Evolutionary conservation across 2,797 vertebrate species (phyloP), one percentile per base, ranked within the genome.

Genomic region (Sciaenops ocellatus): DNA sequence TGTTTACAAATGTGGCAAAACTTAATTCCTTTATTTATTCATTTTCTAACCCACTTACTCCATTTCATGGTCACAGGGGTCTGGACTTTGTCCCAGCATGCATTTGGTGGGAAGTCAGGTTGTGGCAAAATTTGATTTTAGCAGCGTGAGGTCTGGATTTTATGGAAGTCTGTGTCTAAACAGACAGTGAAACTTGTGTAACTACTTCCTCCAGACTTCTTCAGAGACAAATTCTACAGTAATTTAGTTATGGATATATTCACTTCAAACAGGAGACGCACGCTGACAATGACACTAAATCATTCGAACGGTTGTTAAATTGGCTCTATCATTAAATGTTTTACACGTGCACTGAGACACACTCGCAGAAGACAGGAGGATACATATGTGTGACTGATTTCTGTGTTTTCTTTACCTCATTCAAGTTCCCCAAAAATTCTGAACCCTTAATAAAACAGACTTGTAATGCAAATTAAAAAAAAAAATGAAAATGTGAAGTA

Each of bases 91-190:
- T 86, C 85, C 87, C 80, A 75, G 64, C 51, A 44, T 81, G 65
- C 67, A 67, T 55, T 76, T 70, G 66, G 73, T 59, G 24, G 69
- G 48, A 76, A 67, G 69, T 78, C 72, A 86, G 56, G 56, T 46
- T 87, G 85, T 84, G 85, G 85, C 76, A 55, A 69, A 79, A 24
- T 78, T 68, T 83, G 75, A 89, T 86, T 89, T 81, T 71, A 85
- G 61, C 71, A 76, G 69, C 38, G 57, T 62, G 76, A 85, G 54
- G 69, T 86, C 76, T 88, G 85, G 65, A 38, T 70, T 92, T 76
- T 89, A 85, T 87, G 85, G 81, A 63, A 26, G 61, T 68, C 63
- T 78, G 56, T 82, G 71, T 74, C 69, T 52, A 76, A 90, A 91
- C 73, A 86, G 77, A 90, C 73, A 77, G 47, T 30, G 44, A 82